Conservation (phyloP, 1,140 invertebrate species). For the Pseudomyrmex sp. region DNA sequence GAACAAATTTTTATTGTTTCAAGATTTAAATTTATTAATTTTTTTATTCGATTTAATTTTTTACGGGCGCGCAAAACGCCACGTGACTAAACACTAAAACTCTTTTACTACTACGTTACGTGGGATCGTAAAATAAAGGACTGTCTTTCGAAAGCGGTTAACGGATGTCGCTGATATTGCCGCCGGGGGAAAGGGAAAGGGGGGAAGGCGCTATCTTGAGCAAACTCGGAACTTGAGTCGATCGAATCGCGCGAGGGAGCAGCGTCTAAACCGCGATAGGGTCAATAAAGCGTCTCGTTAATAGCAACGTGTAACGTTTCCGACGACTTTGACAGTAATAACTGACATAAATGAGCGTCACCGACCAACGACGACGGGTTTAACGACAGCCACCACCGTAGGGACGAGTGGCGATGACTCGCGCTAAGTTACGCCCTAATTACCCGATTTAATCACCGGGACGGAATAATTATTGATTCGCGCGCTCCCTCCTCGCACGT, state of each 20-base stretch:
- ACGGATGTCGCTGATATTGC: conserved; percentile 9
- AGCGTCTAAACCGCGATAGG: conserved; percentile 25
- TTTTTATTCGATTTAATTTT: too few relatives aligned
- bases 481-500: conserved; percentile 40
- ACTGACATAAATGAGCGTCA: conserved; percentile 62
- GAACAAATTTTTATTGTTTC: too few relatives aligned
- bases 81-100: too few relatives aligned
- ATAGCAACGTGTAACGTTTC: conserved; percentile 60
- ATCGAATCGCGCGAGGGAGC: not conserved
- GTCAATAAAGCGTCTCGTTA: conserved; percentile 65
- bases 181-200: not conserved
- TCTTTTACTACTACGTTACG: too few relatives aligned
- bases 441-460: conserved; percentile 73
- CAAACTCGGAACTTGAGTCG: conserved; percentile 40
- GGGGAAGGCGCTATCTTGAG: not conserved
- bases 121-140: not conserved
- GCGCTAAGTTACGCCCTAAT: conserved; percentile 67
- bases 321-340: conserved; percentile 66
- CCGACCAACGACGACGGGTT: conserved; percentile 43
- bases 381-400: conserved; percentile 61
- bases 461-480: conserved; percentile 57
- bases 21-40: too few relatives aligned
- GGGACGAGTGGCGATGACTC: conserved; percentile 22
- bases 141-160: not conserved
- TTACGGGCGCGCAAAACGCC: too few relatives aligned